phyloP scores from a whole-genome alignment of 1,140 invertebrate genomes.

The Zaprionus inermis region DNA sequence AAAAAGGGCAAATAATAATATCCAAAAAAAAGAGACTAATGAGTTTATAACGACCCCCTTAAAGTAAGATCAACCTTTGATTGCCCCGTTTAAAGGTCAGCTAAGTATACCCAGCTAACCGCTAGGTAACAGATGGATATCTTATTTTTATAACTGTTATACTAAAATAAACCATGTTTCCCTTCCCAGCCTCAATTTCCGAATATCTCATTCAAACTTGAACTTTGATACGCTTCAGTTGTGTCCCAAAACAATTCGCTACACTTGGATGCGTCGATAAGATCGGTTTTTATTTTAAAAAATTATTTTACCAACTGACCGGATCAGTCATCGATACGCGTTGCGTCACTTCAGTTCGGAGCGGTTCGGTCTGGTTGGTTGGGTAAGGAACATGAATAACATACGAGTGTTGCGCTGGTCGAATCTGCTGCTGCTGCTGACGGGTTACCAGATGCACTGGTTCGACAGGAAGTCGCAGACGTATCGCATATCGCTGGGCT shows the following conservation, averaged over 20 bases:
- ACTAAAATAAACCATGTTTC: neutral
- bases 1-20: neutral
- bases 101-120: too few species aligned
- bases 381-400: conserved; percentile 51
- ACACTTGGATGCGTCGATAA: conserved; percentile 56
- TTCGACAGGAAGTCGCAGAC: conserved; percentile 56
- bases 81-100: neutral
- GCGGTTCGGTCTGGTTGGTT: too few species aligned
- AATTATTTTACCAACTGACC: neutral
- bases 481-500: conserved; percentile 53
- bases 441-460: conserved; percentile 69
- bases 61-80: too few species aligned
- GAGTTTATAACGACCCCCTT: neutral
- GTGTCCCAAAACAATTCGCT: conserved; percentile 14
- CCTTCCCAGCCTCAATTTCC: too few species aligned
- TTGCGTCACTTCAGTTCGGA: neutral
- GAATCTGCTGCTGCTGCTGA: conserved; percentile 60
- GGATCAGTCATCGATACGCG: conserved; percentile 14
- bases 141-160: too few species aligned
- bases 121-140: too few species aligned
- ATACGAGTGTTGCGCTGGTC: conserved; percentile 58
- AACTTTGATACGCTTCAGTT: conserved; percentile 38
- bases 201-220: neutral
- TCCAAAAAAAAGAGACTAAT: neutral
- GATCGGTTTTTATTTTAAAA: too few species aligned